Conservation (phyloP, 2,888 invertebrate species). For the Drosophila lutescens region DNA sequence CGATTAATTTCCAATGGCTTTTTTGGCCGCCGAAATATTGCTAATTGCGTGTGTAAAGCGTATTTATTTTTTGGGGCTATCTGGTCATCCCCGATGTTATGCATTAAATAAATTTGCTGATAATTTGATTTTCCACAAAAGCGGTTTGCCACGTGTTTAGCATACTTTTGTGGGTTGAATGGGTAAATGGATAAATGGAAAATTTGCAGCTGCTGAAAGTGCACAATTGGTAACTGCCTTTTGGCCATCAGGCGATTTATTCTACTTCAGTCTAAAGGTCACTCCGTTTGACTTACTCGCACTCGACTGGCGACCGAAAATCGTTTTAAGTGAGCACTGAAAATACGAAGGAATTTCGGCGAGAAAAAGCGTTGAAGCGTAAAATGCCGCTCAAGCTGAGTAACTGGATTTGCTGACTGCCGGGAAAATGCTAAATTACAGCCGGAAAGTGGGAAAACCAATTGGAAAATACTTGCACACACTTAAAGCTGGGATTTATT, state of each 20-base stretch:
- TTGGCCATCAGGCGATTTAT: constrained; percentile 41
- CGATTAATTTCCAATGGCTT: constrained; percentile 48
- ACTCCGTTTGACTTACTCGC: constrained; percentile 63
- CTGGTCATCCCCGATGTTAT: constrained; percentile 17
- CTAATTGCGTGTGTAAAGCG: constrained; percentile 35
- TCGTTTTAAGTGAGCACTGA: constrained; percentile 35
- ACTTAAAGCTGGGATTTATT: constrained; percentile 8
- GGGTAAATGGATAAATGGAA: not conserved
- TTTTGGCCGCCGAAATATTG: constrained; percentile 20
- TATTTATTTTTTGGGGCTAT: constrained; percentile 13
- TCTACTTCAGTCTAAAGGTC: constrained; percentile 54
- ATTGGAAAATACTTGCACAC: not conserved
- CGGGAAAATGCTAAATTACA: constrained; percentile 20
- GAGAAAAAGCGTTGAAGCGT: constrained; percentile 15
- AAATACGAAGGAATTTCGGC: constrained; percentile 27
- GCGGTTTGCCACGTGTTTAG: constrained; percentile 47
- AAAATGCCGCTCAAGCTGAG: constrained; percentile 34
- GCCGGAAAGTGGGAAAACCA: not conserved
- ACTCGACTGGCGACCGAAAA: constrained; percentile 57
- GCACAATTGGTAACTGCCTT: constrained; percentile 42
- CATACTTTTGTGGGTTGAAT: constrained; percentile 31
- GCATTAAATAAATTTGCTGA: constrained; percentile 47
- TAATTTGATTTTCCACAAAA: constrained; percentile 48
- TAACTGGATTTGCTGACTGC: constrained; percentile 24
- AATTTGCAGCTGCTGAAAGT: constrained; percentile 33